These are phyloP conservation scores for Hippocampus comes DNA, from an alignment of 2,113 vertebrate species.

Conservation along the genomic window DNA sequence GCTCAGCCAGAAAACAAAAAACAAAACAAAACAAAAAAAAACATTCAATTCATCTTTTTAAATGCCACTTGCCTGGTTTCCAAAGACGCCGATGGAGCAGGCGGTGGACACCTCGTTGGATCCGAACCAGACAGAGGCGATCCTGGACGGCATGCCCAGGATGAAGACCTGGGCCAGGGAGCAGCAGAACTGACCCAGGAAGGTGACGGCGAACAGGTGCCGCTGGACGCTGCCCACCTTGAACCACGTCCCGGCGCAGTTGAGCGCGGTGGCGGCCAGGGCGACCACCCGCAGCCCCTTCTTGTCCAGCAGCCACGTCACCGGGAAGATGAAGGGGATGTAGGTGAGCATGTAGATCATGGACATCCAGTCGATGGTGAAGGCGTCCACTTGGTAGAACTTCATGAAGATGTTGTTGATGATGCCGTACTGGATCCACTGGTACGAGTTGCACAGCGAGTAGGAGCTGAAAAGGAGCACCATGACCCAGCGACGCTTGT, in stretches of 20 bases:
- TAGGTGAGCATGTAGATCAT: constrained; percentile 95
- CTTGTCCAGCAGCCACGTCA: constrained; percentile 90
- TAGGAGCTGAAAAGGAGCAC: constrained; percentile 88
- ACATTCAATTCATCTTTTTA: no score
- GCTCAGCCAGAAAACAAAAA: background rate
- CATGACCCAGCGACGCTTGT: constrained; percentile 81
- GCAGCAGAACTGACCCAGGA: constrained; percentile 85
- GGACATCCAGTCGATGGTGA: constrained; percentile 93
- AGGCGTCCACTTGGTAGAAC: constrained; percentile 82
- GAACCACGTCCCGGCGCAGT: constrained; percentile 90
- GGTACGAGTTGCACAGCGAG: constrained; percentile 90
- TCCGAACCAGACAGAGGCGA: constrained; percentile 96
- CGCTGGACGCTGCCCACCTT: constrained; percentile 85
- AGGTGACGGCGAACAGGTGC: constrained; percentile 81
- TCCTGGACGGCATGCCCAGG: constrained; percentile 89
- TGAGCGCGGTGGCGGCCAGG: constrained; percentile 80
- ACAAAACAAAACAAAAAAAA: constrained; percentile 2
- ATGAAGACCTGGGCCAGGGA: constrained; percentile 92
- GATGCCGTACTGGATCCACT: constrained; percentile 95
- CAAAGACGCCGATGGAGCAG: constrained; percentile 92
- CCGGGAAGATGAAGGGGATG: constrained; percentile 91
- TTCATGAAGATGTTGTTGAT: constrained; percentile 83
- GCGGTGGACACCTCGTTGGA: constrained; percentile 89
- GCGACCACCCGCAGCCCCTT: constrained; percentile 86
- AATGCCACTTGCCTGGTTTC: constrained; percentile 84